Evolutionary conservation across 2,113 vertebrate species (phyloP), one percentile per base, ranked within the genome.

Genomic region (Eptesicus fuscus): DNA sequence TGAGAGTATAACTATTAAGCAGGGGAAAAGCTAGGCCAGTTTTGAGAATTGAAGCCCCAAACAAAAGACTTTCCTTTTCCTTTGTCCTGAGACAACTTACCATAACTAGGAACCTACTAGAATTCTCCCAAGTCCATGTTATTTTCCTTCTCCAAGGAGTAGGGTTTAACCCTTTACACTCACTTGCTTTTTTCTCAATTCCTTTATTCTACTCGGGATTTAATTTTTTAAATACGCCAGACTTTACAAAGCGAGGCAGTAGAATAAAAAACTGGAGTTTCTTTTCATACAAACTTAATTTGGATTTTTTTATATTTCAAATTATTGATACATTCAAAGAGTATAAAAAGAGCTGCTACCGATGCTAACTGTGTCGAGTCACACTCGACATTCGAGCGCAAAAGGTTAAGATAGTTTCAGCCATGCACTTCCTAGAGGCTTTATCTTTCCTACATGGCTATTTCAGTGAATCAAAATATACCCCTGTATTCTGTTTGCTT

Each of bases 1-100:
- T 35, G 9, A 70, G 11, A 77, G 35, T 69, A 76, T 10, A 71
- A 86, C 53, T 44, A 92, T 14, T 71, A 23, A 35, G 9, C 23
- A 91, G 9, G 37, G 83, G n/a, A 23, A 71, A 93, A 74, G 12
- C 5, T 17, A 32, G 49, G 37, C 49, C 37, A 79, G 16, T 90
- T 76, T 65, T 83, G 65, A 49, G 28, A 93, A 17, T 1, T 77
- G 22, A 86, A 73, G 42, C 7, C 22, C 67, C 73, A 92, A 96
- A 88, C 18, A 13, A 95, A 22, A 84, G n/a, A 88, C 49, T 91
- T 95, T 44, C 56, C n/a, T n/a, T 78, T 87, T 65, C 95, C 53
- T 88, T 91, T 96, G 61, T 40, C 23, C 35, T 86, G 35, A 28
- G 17, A n/a, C 37, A 40, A 59, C 63, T 40, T 76, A 12, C 90